A percentile compares a stretch with the other conserved stretches of the same genome.
phyloP scores from a whole-genome alignment of 1,140 invertebrate species.

The Calliphora vicina region DNA sequence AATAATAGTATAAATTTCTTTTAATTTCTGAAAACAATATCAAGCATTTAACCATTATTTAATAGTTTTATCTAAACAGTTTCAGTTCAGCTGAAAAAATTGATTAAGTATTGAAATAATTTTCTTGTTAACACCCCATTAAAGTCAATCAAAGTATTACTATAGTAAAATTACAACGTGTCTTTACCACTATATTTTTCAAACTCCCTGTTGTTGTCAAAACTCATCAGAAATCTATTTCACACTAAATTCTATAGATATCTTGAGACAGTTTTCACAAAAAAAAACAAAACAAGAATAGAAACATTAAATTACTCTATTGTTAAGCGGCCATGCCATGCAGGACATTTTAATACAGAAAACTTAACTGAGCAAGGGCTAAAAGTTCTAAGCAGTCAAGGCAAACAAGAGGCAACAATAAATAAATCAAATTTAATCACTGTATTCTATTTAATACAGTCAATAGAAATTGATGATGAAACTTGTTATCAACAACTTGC shows the following conservation, averaged over 20 bases:
- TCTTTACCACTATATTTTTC: too few relatives aligned
- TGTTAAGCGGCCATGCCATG: background rate
- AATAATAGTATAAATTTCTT: too few relatives aligned
- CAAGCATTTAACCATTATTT: too few relatives aligned
- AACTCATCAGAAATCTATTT: too few relatives aligned
- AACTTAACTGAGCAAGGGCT: background rate
- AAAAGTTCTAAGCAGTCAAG: background rate
- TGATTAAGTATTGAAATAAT: background rate
- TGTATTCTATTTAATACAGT: background rate
- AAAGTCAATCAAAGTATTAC: too few relatives aligned
- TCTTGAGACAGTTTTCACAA: too few relatives aligned
- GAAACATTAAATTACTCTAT: background rate
- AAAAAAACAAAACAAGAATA: background rate
- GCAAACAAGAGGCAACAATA: background rate
- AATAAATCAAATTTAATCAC: conserved; percentile 6
- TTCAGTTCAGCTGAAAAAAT: background rate
- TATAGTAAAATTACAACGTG: too few relatives aligned
- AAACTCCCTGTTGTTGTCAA: too few relatives aligned
- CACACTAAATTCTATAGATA: too few relatives aligned
- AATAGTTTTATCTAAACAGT: too few relatives aligned
- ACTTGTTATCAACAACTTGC: background rate
- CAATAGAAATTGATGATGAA: background rate
- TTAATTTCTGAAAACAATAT: too few relatives aligned
- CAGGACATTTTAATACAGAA: background rate
- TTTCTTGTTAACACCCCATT: too few relatives aligned